phyloP scores from a whole-genome alignment of 2,888 invertebrate species.

The Tridacna gigas region DNA sequence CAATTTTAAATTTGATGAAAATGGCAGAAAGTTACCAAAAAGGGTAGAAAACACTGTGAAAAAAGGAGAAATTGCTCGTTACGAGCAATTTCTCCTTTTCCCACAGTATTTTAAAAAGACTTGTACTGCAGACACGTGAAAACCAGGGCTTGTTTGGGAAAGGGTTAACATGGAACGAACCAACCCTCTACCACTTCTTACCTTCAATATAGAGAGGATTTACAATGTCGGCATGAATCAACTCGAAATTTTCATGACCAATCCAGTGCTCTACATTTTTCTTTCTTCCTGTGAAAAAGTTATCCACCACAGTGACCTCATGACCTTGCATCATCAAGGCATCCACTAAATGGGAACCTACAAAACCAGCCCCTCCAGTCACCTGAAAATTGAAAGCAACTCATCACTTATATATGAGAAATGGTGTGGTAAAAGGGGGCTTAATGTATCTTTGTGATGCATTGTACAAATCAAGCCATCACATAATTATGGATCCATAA shows the following conservation, averaged over 20 bases:
- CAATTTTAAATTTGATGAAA: too few species aligned
- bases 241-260: conserved; percentile 99
- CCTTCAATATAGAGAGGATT: conserved; percentile 99
- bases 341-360: conserved; percentile 99
- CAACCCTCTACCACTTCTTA: conserved; percentile 86
- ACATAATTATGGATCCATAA: too few species aligned
- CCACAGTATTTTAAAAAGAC: too few species aligned
- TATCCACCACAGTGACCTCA: conserved; percentile 98
- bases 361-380: conserved; percentile 99
- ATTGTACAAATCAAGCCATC: too few species aligned
- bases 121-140: too few species aligned
- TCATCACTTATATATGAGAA: background rate
- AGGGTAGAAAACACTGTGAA: too few species aligned
- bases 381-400: conserved; percentile 87
- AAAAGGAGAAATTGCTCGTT: too few species aligned
- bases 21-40: too few species aligned
- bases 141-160: too few species aligned
- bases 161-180: too few species aligned
- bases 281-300: conserved; percentile 98
- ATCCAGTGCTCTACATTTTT: conserved; percentile 99
- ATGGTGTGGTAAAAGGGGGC: background rate
- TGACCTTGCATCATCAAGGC: conserved; percentile 97
- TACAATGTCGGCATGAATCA: conserved; percentile 99
- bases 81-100: too few species aligned
- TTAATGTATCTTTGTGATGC: too few species aligned